These are phyloP conservation scores for Drosophila nebulosa DNA, from an alignment of 1,140 invertebrate genomes.

Conservation along the genomic window DNA sequence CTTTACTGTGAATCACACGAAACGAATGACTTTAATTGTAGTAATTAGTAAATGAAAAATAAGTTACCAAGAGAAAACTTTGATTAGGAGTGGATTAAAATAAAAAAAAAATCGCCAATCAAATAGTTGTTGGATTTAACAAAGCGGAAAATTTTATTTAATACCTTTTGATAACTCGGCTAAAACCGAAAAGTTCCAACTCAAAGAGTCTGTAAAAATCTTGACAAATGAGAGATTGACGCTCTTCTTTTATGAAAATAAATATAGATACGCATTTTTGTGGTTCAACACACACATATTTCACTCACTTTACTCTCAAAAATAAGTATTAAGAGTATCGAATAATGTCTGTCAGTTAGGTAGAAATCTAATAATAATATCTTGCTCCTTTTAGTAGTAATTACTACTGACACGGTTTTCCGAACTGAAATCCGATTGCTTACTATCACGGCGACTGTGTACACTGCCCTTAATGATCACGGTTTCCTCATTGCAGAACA, in stretches of 20 bases:
- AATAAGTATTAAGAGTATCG: not conserved
- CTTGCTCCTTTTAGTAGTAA: not conserved
- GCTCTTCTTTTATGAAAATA: not conserved
- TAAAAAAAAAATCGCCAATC: too few relatives aligned
- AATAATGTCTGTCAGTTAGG: not conserved
- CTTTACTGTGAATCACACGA: too few relatives aligned
- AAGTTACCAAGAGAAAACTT: too few relatives aligned
- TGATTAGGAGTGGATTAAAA: too few relatives aligned
- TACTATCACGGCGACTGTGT: conserved; percentile 12
- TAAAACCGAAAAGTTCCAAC: not conserved
- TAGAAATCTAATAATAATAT: not conserved
- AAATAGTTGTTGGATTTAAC: too few relatives aligned
- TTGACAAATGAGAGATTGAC: not conserved
- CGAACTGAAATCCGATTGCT: not conserved
- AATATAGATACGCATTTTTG: too few relatives aligned
- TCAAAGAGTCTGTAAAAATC: not conserved
- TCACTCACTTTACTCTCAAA: not conserved
- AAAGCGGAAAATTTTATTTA: too few relatives aligned
- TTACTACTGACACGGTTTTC: not conserved
- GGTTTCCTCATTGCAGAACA: conserved; percentile 36
- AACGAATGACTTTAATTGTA: too few relatives aligned
- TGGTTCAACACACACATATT: not conserved
- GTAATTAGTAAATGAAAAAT: too few relatives aligned
- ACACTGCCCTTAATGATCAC: conserved; percentile 7
- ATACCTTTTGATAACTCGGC: too few relatives aligned